A percentile compares a stretch with the other conserved stretches of the same genome.
phyloP scores from a whole-genome alignment of 1,140 invertebrate species.

The Asbolus verrucosus region DNA sequence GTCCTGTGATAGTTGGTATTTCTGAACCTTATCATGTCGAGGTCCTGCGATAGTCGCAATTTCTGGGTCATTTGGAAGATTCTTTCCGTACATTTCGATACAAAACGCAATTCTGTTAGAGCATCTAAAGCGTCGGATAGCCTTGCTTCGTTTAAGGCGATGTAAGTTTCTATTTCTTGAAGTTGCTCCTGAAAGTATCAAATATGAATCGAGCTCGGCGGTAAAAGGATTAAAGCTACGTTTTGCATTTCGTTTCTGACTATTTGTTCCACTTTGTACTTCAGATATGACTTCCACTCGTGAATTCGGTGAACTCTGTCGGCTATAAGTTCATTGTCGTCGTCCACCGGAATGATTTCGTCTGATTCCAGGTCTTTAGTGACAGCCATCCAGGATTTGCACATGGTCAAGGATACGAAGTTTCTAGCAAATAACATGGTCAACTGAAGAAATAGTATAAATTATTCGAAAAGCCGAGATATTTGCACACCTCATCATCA shows the following conservation, averaged over 20 bases:
- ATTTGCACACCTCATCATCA: slow-evolving; percentile 10
- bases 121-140: slow-evolving; percentile 44
- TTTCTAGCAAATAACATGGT: slow-evolving; percentile 5
- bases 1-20: slow-evolving; percentile 21
- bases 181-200: slow-evolving; percentile 32
- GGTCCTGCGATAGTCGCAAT: slow-evolving; percentile 29
- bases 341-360: slow-evolving; percentile 5
- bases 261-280: neutral
- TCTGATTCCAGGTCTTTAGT: neutral
- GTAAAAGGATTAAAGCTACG: neutral
- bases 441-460: too few relatives aligned
- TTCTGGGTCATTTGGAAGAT: slow-evolving; percentile 46
- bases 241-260: slow-evolving; percentile 4
- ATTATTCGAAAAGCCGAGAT: too few relatives aligned
- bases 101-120: slow-evolving; percentile 42
- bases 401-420: slow-evolving; percentile 4
- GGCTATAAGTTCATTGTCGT: neutral
- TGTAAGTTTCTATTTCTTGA: slow-evolving; percentile 39
- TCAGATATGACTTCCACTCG: neutral
- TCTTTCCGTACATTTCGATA: slow-evolving; percentile 45
- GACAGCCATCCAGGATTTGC: neutral
- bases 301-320: neutral
- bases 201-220: neutral
- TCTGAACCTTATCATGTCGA: slow-evolving; percentile 3
- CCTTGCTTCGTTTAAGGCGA: slow-evolving; percentile 20